A percentile compares a stretch with the other conserved stretches of the same genome.
Conservation (phyloP, 2,888 invertebrate genomes). For the Cepaea hortensis region DNA sequence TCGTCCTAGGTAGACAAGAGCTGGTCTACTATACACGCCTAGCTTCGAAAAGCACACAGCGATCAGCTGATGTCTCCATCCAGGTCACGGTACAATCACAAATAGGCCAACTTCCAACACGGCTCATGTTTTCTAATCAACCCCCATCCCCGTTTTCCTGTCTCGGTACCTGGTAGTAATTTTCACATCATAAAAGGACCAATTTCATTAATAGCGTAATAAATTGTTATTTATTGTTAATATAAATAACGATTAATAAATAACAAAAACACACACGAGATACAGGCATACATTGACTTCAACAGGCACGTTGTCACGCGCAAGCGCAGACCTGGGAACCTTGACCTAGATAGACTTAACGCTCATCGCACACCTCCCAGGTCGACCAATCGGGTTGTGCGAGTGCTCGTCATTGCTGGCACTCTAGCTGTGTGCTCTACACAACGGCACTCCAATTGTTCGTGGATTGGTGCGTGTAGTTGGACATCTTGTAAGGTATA, state of each 20-base stretch:
- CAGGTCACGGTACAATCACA: slow-evolving; percentile 9
- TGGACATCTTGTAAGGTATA: too few species aligned
- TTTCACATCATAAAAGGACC: too few species aligned
- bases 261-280: background rate
- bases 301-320: background rate
- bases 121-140: background rate
- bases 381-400: slow-evolving; percentile 19
- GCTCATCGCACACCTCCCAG: slow-evolving; percentile 31
- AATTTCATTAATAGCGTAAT: background rate
- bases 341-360: slow-evolving; percentile 1
- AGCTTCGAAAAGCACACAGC: background rate
- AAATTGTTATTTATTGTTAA: background rate
- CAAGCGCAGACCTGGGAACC: background rate
- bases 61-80: background rate
- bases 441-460: too few species aligned
- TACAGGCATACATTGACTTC: background rate
- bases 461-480: too few species aligned
- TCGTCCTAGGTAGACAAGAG: background rate
- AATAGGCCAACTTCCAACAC: slow-evolving; percentile 5
- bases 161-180: background rate
- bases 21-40: background rate
- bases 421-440: too few species aligned
- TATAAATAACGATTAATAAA: background rate
- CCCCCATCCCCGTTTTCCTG: background rate
- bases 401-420: background rate